Conservation (phyloP, 30 jellyfish, hydroid and myxozoan genomes). For the Turritopsis rubra region DNA sequence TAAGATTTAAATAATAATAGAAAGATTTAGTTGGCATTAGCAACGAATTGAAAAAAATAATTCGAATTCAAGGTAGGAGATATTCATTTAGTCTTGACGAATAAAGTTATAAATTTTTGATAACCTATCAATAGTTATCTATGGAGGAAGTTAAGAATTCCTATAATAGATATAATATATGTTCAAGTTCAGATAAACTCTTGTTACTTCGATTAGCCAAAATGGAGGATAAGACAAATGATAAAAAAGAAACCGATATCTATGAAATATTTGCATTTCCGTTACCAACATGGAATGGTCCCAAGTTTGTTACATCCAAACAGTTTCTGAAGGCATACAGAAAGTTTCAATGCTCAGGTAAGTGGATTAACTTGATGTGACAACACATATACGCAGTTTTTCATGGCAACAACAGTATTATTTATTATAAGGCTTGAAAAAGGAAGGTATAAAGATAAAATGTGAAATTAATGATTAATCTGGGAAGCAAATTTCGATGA, state of each 20-base stretch:
- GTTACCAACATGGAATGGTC: not conserved
- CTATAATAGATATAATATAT: not conserved
- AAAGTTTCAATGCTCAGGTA: slow-evolving; percentile 14
- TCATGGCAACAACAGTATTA: not conserved
- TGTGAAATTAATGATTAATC: no score
- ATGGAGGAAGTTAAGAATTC: not conserved
- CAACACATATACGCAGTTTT: not conserved
- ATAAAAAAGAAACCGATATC: not conserved
- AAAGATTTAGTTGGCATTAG: not conserved
- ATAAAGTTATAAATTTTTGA: not conserved
- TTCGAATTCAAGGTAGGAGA: not conserved
- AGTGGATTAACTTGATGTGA: not conserved
- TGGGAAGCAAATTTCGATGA: no score
- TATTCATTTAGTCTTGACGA: not conserved
- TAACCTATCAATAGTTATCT: not conserved
- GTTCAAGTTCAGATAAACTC: not conserved
- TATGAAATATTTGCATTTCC: not conserved
- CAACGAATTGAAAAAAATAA: not conserved
- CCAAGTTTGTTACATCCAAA: not conserved
- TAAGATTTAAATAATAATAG: not conserved
- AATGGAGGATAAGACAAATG: not conserved
- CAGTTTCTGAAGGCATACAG: slow-evolving; percentile 2
- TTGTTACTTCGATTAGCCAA: not conserved
- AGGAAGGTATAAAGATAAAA: no score
- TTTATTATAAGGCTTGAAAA: no score